These are phyloP conservation scores for Dicentrarchus labrax DNA, from an alignment of 2,113 vertebrate genomes.

Conservation along the genomic window DNA sequence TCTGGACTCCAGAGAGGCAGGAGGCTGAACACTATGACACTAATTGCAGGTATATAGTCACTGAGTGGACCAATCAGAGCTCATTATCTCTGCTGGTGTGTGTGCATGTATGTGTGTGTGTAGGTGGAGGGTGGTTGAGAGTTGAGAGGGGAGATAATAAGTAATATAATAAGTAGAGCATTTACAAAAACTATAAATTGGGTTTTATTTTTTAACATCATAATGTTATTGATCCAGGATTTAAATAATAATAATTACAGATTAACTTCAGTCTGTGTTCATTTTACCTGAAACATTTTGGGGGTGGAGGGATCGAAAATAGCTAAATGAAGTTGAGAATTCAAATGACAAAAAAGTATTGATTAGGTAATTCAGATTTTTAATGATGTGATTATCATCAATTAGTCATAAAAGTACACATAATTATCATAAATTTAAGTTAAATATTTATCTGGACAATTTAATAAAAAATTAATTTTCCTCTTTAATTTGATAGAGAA, in stretches of 20 bases:
- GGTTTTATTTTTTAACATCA: neutral
- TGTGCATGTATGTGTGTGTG: constrained; percentile 19
- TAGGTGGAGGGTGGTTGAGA: neutral
- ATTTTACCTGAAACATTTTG: neutral
- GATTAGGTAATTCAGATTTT: neutral
- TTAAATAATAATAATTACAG: neutral
- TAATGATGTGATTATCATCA: neutral
- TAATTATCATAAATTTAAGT: neutral
- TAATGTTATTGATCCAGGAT: neutral
- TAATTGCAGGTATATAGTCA: constrained; percentile 69
- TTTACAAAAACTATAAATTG: neutral
- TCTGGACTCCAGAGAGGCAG: constrained; percentile 42
- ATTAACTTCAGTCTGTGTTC: neutral
- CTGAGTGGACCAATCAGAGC: constrained; percentile 65
- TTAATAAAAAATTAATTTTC: neutral
- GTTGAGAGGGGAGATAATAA: neutral
- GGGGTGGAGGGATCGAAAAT: neutral
- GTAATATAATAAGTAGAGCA: neutral
- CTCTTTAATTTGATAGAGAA: neutral
- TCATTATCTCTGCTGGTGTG: constrained; percentile 51
- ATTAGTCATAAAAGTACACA: neutral
- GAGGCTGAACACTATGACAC: constrained; percentile 55
- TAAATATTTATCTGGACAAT: neutral
- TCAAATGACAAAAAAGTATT: neutral
- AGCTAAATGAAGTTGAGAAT: neutral